Percentiles rank a stretch among this genome's conserved stretches.
These are phyloP conservation scores for Vanacampus margaritifer DNA, from an alignment of 2,113 vertebrate genomes.

Conservation along the genomic window DNA sequence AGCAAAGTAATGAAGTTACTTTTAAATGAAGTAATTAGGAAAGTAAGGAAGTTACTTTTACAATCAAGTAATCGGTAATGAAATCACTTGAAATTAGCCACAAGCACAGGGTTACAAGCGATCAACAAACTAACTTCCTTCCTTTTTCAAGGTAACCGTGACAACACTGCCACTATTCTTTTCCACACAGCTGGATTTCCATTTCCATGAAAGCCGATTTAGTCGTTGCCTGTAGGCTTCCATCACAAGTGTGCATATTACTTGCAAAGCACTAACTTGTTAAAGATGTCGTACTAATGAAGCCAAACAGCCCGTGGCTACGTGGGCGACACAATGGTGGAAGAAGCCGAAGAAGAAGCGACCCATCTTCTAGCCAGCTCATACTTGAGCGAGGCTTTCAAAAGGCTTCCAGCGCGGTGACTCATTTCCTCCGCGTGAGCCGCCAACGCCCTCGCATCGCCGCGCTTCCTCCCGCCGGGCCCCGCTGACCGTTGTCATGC, in stretches of 20 bases:
- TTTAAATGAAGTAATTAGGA: too few relatives aligned
- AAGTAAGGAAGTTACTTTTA: too few relatives aligned
- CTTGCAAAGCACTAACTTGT: constrained; percentile 8
- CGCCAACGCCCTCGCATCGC: constrained; percentile 11
- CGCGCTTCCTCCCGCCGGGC: constrained; percentile 19
- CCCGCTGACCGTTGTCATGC: constrained; percentile 26
- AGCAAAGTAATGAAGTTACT: too few relatives aligned
- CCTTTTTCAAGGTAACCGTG: too few relatives aligned
- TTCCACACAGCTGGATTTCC: not conserved
- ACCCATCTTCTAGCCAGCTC: not conserved
- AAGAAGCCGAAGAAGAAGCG: not conserved
- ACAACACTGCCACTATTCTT: too few relatives aligned
- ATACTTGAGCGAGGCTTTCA: constrained; percentile 15
- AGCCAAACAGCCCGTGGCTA: constrained; percentile 29
- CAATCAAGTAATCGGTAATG: too few relatives aligned
- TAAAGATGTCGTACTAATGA: constrained; percentile 17
- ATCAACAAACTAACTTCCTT: too few relatives aligned
- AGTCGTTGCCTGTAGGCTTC: not conserved
- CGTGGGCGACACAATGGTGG: not conserved
- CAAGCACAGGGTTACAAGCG: too few relatives aligned
- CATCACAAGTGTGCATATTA: constrained; percentile 18
- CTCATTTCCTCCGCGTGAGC: constrained; percentile 47
- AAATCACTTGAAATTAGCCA: too few relatives aligned
- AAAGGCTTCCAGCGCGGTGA: constrained; percentile 30
- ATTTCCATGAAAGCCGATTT: not conserved